Evolutionary conservation across 2,113 vertebrate species (phyloP).

Genomic region (Gallinago undulata): DNA sequence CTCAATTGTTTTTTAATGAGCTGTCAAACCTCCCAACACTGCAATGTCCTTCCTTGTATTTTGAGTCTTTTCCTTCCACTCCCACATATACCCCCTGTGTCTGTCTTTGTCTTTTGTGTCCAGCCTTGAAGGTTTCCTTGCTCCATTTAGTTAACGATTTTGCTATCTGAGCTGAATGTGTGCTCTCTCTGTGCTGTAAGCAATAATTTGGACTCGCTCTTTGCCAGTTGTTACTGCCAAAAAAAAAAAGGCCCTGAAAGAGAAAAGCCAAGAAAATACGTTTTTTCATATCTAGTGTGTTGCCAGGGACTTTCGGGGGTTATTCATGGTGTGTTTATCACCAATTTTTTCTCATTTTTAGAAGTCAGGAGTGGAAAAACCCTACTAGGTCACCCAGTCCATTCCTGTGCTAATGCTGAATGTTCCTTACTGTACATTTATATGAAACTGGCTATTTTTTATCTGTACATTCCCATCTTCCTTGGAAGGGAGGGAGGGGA

Average conservation of each 20-base stretch:
- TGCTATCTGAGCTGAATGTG: not conserved
- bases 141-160: conserved; percentile 23
- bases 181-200: conserved; percentile 6
- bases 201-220: not conserved
- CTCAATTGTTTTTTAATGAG: conserved; percentile 54
- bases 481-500: not conserved
- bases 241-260: not conserved
- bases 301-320: conserved; percentile 60
- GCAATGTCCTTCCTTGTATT: conserved; percentile 57
- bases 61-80: conserved; percentile 61
- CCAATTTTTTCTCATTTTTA: conserved; percentile 18
- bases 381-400: not conserved
- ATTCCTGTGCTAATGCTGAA: not conserved
- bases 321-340: conserved; percentile 37
- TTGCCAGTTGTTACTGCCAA: conserved; percentile 47
- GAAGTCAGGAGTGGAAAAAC: conserved; percentile 21
- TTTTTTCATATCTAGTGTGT: conserved; percentile 16
- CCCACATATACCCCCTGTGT: not conserved
- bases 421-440: not conserved
- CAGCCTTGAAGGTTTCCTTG: conserved; percentile 61
- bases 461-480: not conserved
- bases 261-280: conserved; percentile 16
- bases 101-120: conserved; percentile 41
- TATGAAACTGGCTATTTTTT: not conserved
- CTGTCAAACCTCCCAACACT: conserved; percentile 14